Evolutionary conservation across 2,113 vertebrate genomes (phyloP).

Genomic region (Hystrix cristata): DNA sequence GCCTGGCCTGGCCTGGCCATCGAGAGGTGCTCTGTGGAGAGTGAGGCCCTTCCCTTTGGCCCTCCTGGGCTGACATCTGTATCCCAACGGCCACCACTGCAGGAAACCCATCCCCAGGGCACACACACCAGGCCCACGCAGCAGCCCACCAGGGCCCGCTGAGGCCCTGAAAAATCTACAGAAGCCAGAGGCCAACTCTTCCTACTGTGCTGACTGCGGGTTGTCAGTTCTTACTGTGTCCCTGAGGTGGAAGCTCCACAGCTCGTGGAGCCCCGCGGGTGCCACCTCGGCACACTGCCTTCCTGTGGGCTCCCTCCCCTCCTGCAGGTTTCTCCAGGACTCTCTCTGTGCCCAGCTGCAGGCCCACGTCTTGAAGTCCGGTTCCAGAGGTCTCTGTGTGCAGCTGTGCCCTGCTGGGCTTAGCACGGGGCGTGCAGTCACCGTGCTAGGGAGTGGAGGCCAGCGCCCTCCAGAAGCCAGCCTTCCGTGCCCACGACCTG

Average conservation of each 20-base stretch:
- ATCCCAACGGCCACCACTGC: not conserved
- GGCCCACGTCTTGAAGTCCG: not conserved
- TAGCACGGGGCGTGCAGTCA: rapidly evolving
- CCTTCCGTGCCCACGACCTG: rapidly evolving
- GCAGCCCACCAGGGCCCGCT: too few relatives aligned
- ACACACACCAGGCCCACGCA: not conserved
- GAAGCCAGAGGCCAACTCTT: not conserved
- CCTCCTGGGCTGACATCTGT: not conserved
- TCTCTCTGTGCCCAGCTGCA: not conserved
- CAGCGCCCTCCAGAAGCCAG: not conserved
- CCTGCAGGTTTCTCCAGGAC: not conserved
- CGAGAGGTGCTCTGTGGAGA: not conserved
- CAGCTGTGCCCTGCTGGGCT: not conserved
- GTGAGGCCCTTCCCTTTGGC: not conserved
- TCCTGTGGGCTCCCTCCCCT: not conserved
- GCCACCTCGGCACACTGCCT: not conserved
- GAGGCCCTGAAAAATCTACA: not conserved
- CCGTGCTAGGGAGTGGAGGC: not conserved
- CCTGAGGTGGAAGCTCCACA: not conserved
- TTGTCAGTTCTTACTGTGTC: not conserved
- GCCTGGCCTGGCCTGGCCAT: too few relatives aligned
- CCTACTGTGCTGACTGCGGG: not conserved
- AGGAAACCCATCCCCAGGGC: not conserved
- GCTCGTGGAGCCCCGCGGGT: rapidly evolving
- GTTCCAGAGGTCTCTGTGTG: not conserved